Evolutionary conservation across 2,797 vertebrate species (phyloP).

Genomic region (Nothura maculosa): DNA sequence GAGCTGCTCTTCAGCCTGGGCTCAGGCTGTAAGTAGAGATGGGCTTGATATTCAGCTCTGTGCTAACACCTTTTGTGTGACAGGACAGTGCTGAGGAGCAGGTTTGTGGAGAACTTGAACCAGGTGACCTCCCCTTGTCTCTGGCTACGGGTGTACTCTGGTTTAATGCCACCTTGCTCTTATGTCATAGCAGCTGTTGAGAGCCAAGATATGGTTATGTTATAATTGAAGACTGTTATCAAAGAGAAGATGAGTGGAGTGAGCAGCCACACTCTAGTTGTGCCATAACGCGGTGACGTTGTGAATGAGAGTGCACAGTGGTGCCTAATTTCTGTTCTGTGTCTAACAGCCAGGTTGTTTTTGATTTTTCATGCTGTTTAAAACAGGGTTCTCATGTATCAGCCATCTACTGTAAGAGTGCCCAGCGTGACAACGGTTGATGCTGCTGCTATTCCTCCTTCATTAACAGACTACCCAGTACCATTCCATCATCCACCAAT

Average conservation of each 20-base stretch:
- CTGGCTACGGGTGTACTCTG: neutral
- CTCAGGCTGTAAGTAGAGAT: neutral
- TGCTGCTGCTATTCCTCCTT: constrained; percentile 88
- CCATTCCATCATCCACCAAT: constrained; percentile 93
- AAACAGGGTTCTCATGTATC: constrained; percentile 93
- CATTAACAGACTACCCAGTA: constrained; percentile 92
- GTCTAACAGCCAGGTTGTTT: constrained; percentile 62
- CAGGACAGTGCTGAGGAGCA: neutral
- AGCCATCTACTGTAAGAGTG: constrained; percentile 89
- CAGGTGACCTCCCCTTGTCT: rapidly evolving
- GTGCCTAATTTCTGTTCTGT: neutral
- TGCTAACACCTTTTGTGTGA: rapidly evolving
- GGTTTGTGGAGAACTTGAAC: neutral
- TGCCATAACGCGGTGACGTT: neutral
- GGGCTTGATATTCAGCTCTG: neutral
- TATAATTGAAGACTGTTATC: constrained; percentile 59
- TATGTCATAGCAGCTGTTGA: constrained; percentile 51
- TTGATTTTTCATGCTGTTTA: constrained; percentile 68
- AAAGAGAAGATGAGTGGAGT: constrained; percentile 53
- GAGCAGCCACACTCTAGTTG: neutral
- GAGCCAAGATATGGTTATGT: constrained; percentile 11
- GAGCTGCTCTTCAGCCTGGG: neutral
- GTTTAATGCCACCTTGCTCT: constrained; percentile 51
- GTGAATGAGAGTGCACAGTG: neutral
- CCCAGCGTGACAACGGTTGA: constrained; percentile 90